phyloP scores from a whole-genome alignment of 2,113 vertebrate species.

The Alethe diademata region DNA sequence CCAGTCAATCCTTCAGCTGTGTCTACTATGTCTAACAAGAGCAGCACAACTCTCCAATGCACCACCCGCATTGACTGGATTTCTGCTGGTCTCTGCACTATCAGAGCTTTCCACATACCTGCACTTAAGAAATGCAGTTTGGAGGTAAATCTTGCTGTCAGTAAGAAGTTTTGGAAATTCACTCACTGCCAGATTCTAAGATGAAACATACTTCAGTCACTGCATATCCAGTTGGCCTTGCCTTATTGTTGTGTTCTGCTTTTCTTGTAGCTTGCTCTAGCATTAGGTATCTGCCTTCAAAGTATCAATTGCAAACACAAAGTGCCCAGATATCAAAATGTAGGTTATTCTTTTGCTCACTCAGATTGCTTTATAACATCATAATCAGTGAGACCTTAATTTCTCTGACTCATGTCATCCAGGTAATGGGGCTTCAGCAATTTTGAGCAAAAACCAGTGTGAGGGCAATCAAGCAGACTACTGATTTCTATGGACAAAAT shows the following conservation, averaged over 20 bases:
- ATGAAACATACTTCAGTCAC: neutral
- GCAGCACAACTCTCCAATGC: neutral
- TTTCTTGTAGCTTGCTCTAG: neutral
- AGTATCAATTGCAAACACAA: neutral
- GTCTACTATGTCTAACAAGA: neutral
- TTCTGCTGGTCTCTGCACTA: neutral
- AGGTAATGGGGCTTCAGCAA: neutral
- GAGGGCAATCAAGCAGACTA: neutral
- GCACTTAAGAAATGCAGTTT: neutral
- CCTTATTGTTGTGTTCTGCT: neutral
- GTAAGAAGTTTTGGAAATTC: neutral
- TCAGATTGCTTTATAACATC: neutral
- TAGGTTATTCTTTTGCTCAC: neutral
- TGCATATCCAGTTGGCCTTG: neutral
- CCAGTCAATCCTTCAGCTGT: neutral
- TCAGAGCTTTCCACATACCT: neutral
- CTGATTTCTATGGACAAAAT: neutral
- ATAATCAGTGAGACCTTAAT: neutral
- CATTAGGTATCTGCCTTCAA: neutral
- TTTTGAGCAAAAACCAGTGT: conserved; percentile 15
- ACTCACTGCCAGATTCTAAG: neutral
- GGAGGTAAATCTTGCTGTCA: neutral
- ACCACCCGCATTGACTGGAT: neutral
- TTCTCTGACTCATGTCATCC: neutral
- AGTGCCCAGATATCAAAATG: neutral